Percentiles rank a stretch among this genome's conserved stretches.
Evolutionary conservation across 2,113 vertebrate species (phyloP).

Genomic region (Hypomesus transpacificus): DNA sequence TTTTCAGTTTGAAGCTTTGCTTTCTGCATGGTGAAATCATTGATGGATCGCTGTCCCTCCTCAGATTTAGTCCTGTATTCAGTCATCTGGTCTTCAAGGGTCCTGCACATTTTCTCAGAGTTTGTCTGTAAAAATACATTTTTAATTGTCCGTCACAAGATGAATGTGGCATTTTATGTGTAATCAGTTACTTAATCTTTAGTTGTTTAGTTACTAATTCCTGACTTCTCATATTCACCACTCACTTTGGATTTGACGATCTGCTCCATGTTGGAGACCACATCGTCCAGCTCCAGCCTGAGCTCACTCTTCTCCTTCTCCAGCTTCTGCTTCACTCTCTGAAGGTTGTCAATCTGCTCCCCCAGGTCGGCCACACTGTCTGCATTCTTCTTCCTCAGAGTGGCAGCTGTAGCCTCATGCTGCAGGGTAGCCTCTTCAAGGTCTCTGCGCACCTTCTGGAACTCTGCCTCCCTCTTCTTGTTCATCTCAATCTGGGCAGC

Average conservation of each 20-base stretch:
- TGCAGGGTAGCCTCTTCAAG: conserved; percentile 49
- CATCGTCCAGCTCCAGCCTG: conserved; percentile 49
- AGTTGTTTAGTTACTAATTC: background rate
- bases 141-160: background rate
- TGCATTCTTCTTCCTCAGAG: conserved; percentile 53
- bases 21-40: conserved; percentile 41
- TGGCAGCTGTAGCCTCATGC: conserved; percentile 49
- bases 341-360: conserved; percentile 55
- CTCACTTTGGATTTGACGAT: conserved; percentile 36
- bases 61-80: conserved; percentile 76
- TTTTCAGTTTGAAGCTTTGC: conserved; percentile 46
- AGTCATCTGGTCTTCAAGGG: conserved; percentile 66
- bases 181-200: too few species aligned
- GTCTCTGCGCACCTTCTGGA: conserved; percentile 50
- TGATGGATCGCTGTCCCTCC: conserved; percentile 50
- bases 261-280: conserved; percentile 46
- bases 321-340: conserved; percentile 51
- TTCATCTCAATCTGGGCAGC: conserved; percentile 51
- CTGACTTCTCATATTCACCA: background rate
- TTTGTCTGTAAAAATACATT: conserved; percentile 35
- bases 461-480: conserved; percentile 50
- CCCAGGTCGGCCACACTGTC: conserved; percentile 51
- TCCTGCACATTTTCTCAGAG: conserved; percentile 70
- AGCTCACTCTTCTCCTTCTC: conserved; percentile 52
- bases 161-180: background rate